A percentile compares a stretch with the other conserved stretches of the same genome.
Conservation (phyloP, 2,888 invertebrate species). For the Harmothoe impar region DNA sequence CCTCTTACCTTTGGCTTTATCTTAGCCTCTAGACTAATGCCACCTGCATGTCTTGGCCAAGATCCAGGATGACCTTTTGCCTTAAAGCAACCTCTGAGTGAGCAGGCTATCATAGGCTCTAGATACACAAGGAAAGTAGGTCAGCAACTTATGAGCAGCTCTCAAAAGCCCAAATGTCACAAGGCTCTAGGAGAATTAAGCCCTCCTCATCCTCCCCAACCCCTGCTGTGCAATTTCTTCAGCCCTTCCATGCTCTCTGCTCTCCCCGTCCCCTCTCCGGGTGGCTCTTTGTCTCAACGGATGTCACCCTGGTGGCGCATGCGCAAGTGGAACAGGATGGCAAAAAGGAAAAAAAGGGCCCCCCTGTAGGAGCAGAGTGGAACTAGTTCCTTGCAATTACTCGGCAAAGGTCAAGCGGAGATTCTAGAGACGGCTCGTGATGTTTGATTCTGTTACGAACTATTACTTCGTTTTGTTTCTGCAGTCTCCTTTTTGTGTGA, state of each 20-base stretch:
- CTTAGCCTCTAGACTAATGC: too few relatives aligned
- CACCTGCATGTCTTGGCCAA: too few relatives aligned
- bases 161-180: slow-evolving; percentile 22
- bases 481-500: too few relatives aligned
- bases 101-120: not conserved
- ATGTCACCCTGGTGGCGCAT: slow-evolving; percentile 34
- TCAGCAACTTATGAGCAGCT: not conserved
- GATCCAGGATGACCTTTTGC: too few relatives aligned
- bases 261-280: not conserved
- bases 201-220: not conserved
- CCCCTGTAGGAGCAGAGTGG: not conserved
- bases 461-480: too few relatives aligned
- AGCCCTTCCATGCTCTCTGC: not conserved
- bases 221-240: not conserved
- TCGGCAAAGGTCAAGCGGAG: slow-evolving; percentile 2
- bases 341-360: not conserved
- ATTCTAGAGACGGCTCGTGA: not conserved
- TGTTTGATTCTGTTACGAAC: not conserved
- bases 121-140: not conserved
- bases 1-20: too few relatives aligned
- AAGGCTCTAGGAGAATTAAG: not conserved
- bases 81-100: too few relatives aligned
- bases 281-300: slow-evolving; percentile 22
- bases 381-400: not conserved
- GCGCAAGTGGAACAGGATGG: slow-evolving; percentile 12